Conservation (phyloP, 2,797 vertebrate species). For the Micrastur ruficollis region DNA sequence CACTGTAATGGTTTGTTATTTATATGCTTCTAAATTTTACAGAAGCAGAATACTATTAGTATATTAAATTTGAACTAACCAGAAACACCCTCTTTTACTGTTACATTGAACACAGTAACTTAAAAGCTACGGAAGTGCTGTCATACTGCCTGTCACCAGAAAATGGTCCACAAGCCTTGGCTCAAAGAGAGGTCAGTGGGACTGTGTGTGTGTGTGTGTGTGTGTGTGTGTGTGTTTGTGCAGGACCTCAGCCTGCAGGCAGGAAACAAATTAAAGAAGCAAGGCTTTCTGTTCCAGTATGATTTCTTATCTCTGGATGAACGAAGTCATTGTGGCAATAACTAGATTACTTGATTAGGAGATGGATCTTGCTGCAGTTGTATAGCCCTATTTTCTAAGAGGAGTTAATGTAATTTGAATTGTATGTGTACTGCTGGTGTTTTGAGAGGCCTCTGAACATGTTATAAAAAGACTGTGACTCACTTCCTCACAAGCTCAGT, state of each 20-base stretch:
- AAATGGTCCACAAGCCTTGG: background rate
- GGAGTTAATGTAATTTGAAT: constrained; percentile 17
- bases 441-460: background rate
- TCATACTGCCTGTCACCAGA: background rate
- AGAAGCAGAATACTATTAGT: background rate
- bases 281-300: background rate
- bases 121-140: background rate
- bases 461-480: constrained; percentile 48
- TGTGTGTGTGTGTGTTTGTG: background rate
- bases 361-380: background rate
- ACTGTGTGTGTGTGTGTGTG: background rate
- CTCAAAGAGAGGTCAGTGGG: background rate
- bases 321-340: background rate
- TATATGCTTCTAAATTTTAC: constrained; percentile 27
- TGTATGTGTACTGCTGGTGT: background rate
- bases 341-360: background rate
- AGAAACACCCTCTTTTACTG: background rate
- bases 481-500: constrained; percentile 7
- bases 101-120: background rate
- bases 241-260: background rate
- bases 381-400: constrained; percentile 1
- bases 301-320: background rate
- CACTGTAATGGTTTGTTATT: constrained; percentile 30
- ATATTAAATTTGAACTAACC: background rate
- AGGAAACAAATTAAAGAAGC: background rate